Base-by-base conservation (phyloP, 2,113 vertebrate species). In the Panthera tigris region DNA sequence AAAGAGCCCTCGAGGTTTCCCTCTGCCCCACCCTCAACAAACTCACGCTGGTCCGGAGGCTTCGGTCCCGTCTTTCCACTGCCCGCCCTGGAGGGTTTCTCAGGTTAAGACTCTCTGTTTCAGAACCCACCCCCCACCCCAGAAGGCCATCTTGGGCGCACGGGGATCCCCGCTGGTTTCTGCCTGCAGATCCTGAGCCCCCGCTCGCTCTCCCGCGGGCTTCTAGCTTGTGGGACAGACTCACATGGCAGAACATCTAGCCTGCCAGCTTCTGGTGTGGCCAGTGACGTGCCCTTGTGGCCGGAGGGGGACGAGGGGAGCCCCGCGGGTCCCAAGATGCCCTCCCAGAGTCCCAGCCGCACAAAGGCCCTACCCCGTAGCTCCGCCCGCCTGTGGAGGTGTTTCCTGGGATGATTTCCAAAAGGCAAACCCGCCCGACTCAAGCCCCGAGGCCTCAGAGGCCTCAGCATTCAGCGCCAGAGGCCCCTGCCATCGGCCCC, bases 231-330 rank as follows among this genome's bases (percentile, higher is more conserved):
- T 1, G 36, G 61, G 61, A 27, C 7, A 5, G 63, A 5, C 25
- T 39, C 48, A 16, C 9, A 48, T 0, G 3, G 66, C 4, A 36
- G 45, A 45, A 45, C 66, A 76, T 15, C 5, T 14, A 8, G 19
- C 25, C 10, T 69, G 33, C 3, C 18, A 8, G 57, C 55, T 36
- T 81, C 29, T 5, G 27, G 29, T 25, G 39, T 0, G 6, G 61
- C 12, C 39, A 31, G 66, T 1, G 14, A 61, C 5, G 1, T 9
- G 10, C 10, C 29, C 7, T 16, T 9, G 41, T 0, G 0, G 16
- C 21, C 65, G 18, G 27, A 16, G 11, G 65, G 16, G 36, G 25
- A 57, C 1, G 4, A 21, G n/a, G 15, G 5, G 27, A 31, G 19
- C 39, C 48, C 71, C 5, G 48, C 4, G 12, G 68, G 45, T 1